Conservation (phyloP, 2,113 vertebrate genomes). For the Chaetura pelagica region DNA sequence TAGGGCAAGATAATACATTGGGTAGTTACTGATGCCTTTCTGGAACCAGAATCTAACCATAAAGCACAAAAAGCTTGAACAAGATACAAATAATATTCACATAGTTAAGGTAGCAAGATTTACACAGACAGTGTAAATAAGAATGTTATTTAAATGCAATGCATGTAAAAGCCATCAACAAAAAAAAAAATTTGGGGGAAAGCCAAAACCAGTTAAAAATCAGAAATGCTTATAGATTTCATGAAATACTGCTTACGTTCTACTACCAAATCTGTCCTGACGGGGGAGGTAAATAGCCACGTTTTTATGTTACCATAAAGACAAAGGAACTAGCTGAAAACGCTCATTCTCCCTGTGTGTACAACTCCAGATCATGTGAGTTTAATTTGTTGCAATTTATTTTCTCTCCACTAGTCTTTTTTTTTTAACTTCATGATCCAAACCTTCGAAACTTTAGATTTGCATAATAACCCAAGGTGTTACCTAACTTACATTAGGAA, state of each 20-base stretch:
- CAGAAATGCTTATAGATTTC: neutral
- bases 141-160: neutral
- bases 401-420: neutral
- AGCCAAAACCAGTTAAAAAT: neutral
- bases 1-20: neutral
- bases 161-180: neutral
- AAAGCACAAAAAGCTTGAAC: neutral
- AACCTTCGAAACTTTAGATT: neutral
- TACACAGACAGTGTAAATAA: neutral
- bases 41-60: neutral
- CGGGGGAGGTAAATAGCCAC: neutral
- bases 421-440: neutral
- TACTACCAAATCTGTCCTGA: neutral
- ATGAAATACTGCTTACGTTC: neutral
- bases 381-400: neutral
- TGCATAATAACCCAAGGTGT: neutral
- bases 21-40: neutral
- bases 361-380: neutral
- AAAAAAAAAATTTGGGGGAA: too few relatives aligned
- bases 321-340: neutral
- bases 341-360: accelerated
- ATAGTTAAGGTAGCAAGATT: neutral
- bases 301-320: neutral
- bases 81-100: neutral
- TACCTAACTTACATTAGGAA: neutral